Percentiles rank a stretch among this genome's conserved stretches.
phyloP scores from a whole-genome alignment of 23 tunicate species.

The Diplosoma virens region DNA sequence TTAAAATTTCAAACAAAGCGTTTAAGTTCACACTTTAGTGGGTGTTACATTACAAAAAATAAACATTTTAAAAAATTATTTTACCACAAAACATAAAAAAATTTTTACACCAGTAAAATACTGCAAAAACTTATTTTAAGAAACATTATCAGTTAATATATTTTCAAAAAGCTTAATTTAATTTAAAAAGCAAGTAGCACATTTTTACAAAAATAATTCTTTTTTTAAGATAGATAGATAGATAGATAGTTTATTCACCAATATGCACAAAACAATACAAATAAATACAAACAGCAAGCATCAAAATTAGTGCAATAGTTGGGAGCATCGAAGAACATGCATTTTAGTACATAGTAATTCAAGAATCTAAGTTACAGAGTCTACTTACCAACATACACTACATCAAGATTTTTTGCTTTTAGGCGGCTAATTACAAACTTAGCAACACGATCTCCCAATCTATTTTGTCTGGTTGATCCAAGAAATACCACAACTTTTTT shows the following conservation, averaged over 20 bases:
- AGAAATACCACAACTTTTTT: conserved; percentile 73
- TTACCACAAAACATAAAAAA: too few relatives aligned
- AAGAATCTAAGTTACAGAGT: not conserved
- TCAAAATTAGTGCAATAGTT: not conserved
- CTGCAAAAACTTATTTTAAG: too few relatives aligned
- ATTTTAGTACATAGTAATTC: not conserved
- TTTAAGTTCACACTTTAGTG: too few relatives aligned
- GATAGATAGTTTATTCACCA: too few relatives aligned
- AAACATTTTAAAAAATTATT: too few relatives aligned
- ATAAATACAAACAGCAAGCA: not conserved
- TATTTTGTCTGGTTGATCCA: conserved; percentile 65
- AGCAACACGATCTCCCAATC: conserved; percentile 75
- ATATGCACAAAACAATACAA: too few relatives aligned
- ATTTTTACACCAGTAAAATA: too few relatives aligned
- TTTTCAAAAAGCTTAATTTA: not conserved
- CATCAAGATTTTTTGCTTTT: conserved; percentile 36
- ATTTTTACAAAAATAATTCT: not conserved
- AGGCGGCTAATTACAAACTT: conserved; percentile 45
- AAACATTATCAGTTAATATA: too few relatives aligned
- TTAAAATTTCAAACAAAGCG: too few relatives aligned
- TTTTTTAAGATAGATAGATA: not conserved
- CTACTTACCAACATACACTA: conserved; percentile 56
- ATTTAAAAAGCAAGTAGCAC: not conserved
- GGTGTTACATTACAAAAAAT: too few relatives aligned
- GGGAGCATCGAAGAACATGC: too few relatives aligned